These are phyloP conservation scores for Aleadryas rufinucha DNA, from an alignment of 2,113 vertebrate genomes.

Conservation along the genomic window DNA sequence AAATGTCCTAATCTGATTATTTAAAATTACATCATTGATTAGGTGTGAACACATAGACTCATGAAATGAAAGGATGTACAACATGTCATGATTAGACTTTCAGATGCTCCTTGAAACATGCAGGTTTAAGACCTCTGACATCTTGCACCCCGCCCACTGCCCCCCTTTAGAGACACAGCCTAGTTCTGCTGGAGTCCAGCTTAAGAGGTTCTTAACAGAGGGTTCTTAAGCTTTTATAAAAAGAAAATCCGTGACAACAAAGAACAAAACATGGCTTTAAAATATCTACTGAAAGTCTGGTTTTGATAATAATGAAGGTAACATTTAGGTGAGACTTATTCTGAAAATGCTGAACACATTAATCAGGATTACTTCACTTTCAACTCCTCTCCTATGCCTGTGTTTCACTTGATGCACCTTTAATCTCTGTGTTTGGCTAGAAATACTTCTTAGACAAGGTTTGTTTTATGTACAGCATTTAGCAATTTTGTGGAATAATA, in stretches of 20 bases:
- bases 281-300: not conserved
- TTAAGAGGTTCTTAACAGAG: not conserved
- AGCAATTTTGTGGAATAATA: not conserved
- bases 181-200: not conserved
- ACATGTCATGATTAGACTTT: not conserved
- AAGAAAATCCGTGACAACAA: not conserved
- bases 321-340: not conserved
- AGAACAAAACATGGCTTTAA: not conserved
- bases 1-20: not conserved
- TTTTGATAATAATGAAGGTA: not conserved
- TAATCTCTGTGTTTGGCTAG: not conserved
- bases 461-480: not conserved
- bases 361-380: not conserved
- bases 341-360: not conserved
- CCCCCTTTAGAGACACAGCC: not conserved
- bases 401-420: not conserved
- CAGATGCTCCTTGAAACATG: not conserved
- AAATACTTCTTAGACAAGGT: not conserved
- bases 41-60: not conserved
- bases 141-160: accelerated
- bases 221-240: not conserved
- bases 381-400: not conserved
- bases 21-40: not conserved
- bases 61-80: not conserved
- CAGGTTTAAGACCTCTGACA: not conserved